Evolutionary conservation across 2,797 vertebrate species (phyloP), one percentile per base, ranked within the genome.

Genomic region (Acrossocheilus fasciatus): DNA sequence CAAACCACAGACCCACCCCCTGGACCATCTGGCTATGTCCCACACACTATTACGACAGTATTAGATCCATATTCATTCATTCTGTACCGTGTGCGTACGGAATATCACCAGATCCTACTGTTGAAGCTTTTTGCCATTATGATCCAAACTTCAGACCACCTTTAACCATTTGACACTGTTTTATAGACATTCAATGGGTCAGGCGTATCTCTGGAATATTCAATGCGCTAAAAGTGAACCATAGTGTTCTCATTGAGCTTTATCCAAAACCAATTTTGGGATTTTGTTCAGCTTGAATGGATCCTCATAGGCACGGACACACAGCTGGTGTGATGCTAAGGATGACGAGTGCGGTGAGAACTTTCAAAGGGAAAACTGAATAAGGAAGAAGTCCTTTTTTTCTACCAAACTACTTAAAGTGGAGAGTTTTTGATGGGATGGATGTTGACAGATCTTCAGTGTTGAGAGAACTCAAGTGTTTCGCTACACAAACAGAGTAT

Each of bases 11-110:
- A 83, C 77, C 80, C 83, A 79, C 81, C 89, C 75, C 84, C 85
- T 18, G 17, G 89, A 87, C 86, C 87, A 80, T 84, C 83, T 83
- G 85, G 66, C 83, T 70, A 66, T 36, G 78, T 82, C 84, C 80
- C 80, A 87, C 82, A 91, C 82, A 87, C 84, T 77, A 86, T 88
- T 89, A 91, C 88, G 89, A 84, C 88, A 93, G 90, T 90, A 89
- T 92, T 88, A 85, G 89, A 90, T 87, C 85, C 84, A 87, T 87
- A 83, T 76, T 73, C 89, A 87, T 88, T 76, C 87, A 88, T 78
- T 85, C 88, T 83, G 59, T 89, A 90, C 87, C 87, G 66, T 89
- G 30, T 88, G 82, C 82, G 79, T 88, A 87, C 81, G 84, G 86
- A 74, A n/a, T 50, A 73, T 89, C 68, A 90, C 84, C 86, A 87